Evolutionary conservation across 2,888 invertebrate species (phyloP), one percentile per base, ranked within the genome.

Genomic region (Drosophila rubida): DNA sequence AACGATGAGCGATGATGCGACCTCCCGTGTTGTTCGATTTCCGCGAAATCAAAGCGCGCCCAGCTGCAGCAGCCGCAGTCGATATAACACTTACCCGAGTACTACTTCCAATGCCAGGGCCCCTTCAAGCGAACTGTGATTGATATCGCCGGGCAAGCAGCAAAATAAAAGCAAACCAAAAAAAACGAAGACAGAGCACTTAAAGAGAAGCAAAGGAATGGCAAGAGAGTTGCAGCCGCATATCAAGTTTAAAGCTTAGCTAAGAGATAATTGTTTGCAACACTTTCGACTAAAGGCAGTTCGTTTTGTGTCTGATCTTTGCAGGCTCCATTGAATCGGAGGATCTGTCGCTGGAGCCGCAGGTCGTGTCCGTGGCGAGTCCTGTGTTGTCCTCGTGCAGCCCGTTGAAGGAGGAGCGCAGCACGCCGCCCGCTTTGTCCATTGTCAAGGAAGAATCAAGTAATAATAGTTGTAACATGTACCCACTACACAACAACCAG

Each of bases 271-370:
- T n/a, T 35, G 51, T n/a, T 32, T 32, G 32, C 32, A n/a, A n/a
- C 11, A n/a, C 9, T 46, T 32, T 22, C n/a, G 27, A 45, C 69
- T 73, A 46, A 60, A 25, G 4, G n/a, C n/a, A n/a, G 50, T 16
- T 16, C 23, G 3, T 19, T 19, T 41, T 77, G 16, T 32, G 7
- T 45, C 11, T 16, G 35, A n/a, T 27, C 51, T 41, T 78, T 94
- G 35, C 93, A 96, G 96, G 96, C 93, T 95, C 95, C 84, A 93
- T 96, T 91, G 95, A 96, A 89, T 95, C 96, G 86, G 96, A 96
- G 91, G 96, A 96, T 91, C 92, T 96, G 66, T 95, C 96, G 32
- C 92, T 96, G 90, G 95, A 95, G 88, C 94, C 92, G 70, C 92
- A 91, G 90, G 92, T 89, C 85, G 83, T 90, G 45, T 87, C 91